Evolutionary conservation across 2,113 vertebrate species (phyloP), one percentile per base, ranked within the genome.

Genomic region (Percopsis transmontana): DNA sequence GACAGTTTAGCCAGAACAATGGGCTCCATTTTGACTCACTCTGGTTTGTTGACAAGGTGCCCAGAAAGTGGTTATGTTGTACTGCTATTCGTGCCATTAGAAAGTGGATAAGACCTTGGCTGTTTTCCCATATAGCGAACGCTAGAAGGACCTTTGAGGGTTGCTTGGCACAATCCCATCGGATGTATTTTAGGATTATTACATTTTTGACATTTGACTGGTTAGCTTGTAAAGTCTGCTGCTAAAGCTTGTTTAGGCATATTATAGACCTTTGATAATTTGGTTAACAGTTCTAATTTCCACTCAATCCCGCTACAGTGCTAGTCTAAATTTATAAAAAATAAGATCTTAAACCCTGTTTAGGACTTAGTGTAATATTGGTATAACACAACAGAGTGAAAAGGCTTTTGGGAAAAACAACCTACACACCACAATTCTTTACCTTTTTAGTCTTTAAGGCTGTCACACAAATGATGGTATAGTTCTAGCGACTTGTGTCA

Each of bases 1-100:
- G 76, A 79, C 78, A 76, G 77, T 71, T 73, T 68, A 84, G 77
- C 69, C 11, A 33, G 72, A 84, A 83, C 66, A 89, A 77, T 79
- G 24, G 73, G 70, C 75, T 81, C 74, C 54, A 62, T 58, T 77
- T 73, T 80, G 73, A 66, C 68, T n/a, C 24, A 56, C 55, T 60
- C 54, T 39, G 45, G 58, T 83, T 81, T 76, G 72, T 75, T 80
- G 75, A 84, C 68, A 54, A 51, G 68, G 58, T 77, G 72, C 81
- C 75, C 76, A 52, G 69, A 68, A 77, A 70, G 63, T 47, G 71
- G 56, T 72, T 69, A 70, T 79, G 74, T 57, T 73, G 42, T 70
- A 67, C 18, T 81, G 69, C 77, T 71, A 70, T 74, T 71, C 48
- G 44, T 14, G 38, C 12, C 57, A 61, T 13, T 33, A 68, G 66